Evolutionary conservation across 2,888 invertebrate species (phyloP).

Genomic region (Pandemis cinnamomeana): DNA sequence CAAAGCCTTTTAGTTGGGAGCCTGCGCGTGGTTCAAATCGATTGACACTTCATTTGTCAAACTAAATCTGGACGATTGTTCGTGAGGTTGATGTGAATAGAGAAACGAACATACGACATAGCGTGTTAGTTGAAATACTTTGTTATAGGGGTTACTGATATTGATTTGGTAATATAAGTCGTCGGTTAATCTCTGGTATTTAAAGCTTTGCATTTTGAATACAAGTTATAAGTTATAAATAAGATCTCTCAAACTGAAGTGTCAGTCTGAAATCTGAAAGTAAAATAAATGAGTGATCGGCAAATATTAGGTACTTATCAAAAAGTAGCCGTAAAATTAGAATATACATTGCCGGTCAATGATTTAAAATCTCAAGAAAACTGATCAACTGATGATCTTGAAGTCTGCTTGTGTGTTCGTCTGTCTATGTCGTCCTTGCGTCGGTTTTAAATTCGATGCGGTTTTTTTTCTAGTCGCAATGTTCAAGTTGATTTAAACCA

Average conservation of each 20-base stretch:
- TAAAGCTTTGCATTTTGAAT: not conserved
- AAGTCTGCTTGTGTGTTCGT: not conserved
- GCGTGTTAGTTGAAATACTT: not conserved
- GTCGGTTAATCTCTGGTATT: not conserved
- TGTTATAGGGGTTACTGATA: not conserved
- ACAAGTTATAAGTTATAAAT: not conserved
- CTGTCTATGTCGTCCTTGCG: not conserved
- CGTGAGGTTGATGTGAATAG: constrained; percentile 7
- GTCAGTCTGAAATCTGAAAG: not conserved
- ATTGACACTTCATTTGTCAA: constrained; percentile 20
- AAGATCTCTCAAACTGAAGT: not conserved
- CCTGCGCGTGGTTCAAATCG: constrained; percentile 16
- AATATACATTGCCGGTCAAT: not conserved
- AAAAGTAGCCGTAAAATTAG: not conserved
- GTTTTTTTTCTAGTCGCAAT: not conserved
- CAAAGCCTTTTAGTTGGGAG: not conserved
- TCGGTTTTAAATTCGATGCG: not conserved
- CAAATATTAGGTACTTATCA: not conserved
- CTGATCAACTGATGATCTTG: not conserved
- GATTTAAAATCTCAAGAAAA: not conserved
- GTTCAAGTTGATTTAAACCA: not conserved
- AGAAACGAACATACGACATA: constrained; percentile 13
- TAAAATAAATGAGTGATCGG: not conserved
- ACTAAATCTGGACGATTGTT: constrained; percentile 5
- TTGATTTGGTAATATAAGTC: not conserved